These are phyloP conservation scores for Cerceris ruficornis DNA, from an alignment of 2,888 invertebrate species.

Conservation along the genomic window DNA sequence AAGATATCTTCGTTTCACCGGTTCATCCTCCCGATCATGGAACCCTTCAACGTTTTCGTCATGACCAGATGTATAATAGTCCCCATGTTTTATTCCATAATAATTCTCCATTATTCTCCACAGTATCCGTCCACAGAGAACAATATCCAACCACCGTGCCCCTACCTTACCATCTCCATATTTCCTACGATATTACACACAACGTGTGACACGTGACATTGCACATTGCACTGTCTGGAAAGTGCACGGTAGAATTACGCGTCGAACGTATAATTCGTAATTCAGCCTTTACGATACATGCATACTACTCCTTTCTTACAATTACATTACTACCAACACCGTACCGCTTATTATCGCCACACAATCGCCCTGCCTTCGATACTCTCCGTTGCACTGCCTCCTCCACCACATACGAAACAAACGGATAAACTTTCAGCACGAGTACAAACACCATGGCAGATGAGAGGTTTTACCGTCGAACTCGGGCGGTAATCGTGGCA, in stretches of 20 bases:
- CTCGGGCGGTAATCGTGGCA: neutral
- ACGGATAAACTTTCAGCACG: slow-evolving; percentile 3
- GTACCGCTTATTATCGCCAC: neutral
- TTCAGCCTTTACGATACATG: neutral
- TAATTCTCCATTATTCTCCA: too few species aligned
- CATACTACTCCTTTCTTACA: neutral
- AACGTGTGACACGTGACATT: neutral
- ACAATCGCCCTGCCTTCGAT: neutral
- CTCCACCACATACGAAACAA: neutral
- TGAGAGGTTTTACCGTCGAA: neutral
- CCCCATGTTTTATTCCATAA: too few species aligned
- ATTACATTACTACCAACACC: neutral
- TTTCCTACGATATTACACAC: neutral
- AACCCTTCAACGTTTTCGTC: too few species aligned
- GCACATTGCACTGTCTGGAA: neutral
- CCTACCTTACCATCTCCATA: neutral
- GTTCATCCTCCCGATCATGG: too few species aligned
- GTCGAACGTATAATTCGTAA: slow-evolving; percentile 6
- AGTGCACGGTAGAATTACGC: neutral
- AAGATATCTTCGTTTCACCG: too few species aligned
- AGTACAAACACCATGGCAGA: neutral
- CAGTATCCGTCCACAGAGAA: too few species aligned
- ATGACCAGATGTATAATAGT: too few species aligned
- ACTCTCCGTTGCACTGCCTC: neutral
- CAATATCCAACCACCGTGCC: too few species aligned